phyloP scores from a whole-genome alignment of 1,140 invertebrate genomes.

The Zaprionus camerounensis region DNA sequence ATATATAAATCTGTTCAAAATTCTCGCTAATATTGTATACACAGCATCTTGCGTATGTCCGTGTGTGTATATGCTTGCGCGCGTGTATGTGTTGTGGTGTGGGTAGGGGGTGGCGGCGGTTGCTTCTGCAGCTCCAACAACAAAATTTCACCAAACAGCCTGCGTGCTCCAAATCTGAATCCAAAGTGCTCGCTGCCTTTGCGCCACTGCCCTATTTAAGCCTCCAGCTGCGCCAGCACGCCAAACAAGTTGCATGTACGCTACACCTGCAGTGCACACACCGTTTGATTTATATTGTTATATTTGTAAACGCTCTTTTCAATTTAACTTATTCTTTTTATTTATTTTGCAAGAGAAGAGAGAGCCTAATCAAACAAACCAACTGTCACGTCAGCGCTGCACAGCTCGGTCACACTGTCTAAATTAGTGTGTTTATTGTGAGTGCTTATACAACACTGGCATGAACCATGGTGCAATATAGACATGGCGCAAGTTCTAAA shows the following conservation, averaged over 20 bases:
- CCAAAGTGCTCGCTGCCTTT: conserved; percentile 28
- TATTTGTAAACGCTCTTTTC: conserved; percentile 20
- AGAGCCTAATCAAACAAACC: conserved; percentile 73
- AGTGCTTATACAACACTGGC: conserved; percentile 21
- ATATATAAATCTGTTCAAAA: conserved; percentile 64
- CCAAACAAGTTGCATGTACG: conserved; percentile 38
- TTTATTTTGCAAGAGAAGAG: conserved; percentile 66
- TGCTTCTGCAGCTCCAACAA: conserved; percentile 42
- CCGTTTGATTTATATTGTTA: conserved; percentile 40
- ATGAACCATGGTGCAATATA: background rate
- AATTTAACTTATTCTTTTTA: conserved; percentile 62
- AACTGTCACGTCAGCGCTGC: conserved; percentile 75
- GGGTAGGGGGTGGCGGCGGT: conserved; percentile 30
- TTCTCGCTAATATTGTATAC: conserved; percentile 74
- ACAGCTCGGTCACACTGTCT: conserved; percentile 47
- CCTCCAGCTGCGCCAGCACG: conserved; percentile 37
- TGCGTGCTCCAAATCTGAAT: conserved; percentile 47
- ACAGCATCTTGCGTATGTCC: conserved; percentile 62
- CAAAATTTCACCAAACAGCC: conserved; percentile 53
- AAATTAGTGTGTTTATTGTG: conserved; percentile 23
- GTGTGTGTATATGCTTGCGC: conserved; percentile 9
- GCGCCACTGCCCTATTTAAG: conserved; percentile 36
- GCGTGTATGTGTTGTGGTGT: conserved; percentile 10
- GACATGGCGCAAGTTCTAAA: background rate
- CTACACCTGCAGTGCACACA: conserved; percentile 16